Evolutionary conservation across 2,797 vertebrate species (phyloP), one percentile per base, ranked within the genome.

Genomic region (Pelodytes ibericus): DNA sequence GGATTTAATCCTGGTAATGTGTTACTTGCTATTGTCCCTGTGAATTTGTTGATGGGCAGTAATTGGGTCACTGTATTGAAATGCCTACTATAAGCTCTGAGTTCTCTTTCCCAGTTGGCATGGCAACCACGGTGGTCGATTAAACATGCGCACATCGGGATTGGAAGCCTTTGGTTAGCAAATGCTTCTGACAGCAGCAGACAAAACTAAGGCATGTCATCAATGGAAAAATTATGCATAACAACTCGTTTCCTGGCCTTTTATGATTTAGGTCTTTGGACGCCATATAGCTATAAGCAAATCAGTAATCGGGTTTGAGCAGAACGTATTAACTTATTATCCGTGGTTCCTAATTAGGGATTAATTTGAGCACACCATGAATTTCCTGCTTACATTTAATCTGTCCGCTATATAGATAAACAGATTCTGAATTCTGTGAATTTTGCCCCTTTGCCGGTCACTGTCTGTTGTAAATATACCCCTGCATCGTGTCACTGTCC

Each of bases 11-110:
- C 89, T 87, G 76, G 82, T 89, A 90, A 93, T 87, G 87, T 88
- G 88, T 89, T 90, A 91, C 86, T 94, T 87, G 86, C 93, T 87
- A 90, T 96, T 96, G 93, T 95, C 91, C 90, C 87, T 83, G 85
- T 90, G 92, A 95, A 94, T 95, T 92, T 96, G 95, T 95, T 95
- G 95, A 96, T 93, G 91, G 93, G 92, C 90, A 90, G 93, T 95
- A 98, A 98, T 92, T 98, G 94, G 97, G 96, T 97, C 97, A 99
- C 84, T 81, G 92, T 92, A 92, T 94, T 92, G 91, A 95, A 94
- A 94, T 88, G 89, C 91, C 87, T 80, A 51, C 70, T 86, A 91
- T 89, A 92, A 91, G 93, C 92, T 88, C 90, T 74, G 88, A 91
- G 91, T 93, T 92, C 87, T 91, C 83, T 81, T 89, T 88, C 89